Evolutionary conservation across 2,113 vertebrate genomes (phyloP), one percentile per base, ranked within the genome.

Genomic region (Nesoenas mayeri): DNA sequence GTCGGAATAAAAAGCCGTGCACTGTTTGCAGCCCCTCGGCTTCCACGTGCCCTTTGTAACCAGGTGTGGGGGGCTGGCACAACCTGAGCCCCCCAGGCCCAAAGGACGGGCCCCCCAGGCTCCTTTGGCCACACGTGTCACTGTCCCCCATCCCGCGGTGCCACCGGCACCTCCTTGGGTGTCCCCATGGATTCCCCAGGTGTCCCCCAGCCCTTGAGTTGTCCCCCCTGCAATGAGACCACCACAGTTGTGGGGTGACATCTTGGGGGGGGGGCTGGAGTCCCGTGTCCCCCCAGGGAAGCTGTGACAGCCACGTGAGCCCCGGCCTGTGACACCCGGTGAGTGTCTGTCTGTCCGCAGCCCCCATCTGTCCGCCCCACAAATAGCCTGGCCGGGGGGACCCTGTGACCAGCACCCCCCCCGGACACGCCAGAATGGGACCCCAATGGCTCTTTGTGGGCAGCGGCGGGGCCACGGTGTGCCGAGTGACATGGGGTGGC

Each of bases 181-280:
- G 44, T 47, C 44, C 44, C 44, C 9, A 4, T 47, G 44, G 44
- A 19, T 47, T 47, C 21, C 31, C 48, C 7, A 1, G 3, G 5
- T 0, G 1, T 56, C 32, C 42, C 42, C 15, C 22, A 31, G 20
- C 28, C 38, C 25, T 14, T 11, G 8, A 28, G 22, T 40, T 36
- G 29, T 79, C 14, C 10, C 15, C 69, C 31, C 18, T 2, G 13
- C 12, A 12, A 15, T 2, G 36, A 66, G 54, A 48, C 67, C 90
- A 25, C 66, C 8, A 2, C 0, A 3, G 5, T 44, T 3, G 4
- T 6, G 9, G 18, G 31, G 11, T 11, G 44, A 47, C 44, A 47
- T 47, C 44, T 19, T 18, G 8, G 17, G 42, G 44, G 44, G 17
- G 44, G 44, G 44, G 4, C 44, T 47, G 9, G 44, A 47, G 44